A percentile compares a stretch with the other conserved stretches of the same genome.
These are phyloP conservation scores for Pedionomus torquatus DNA, from an alignment of 2,113 vertebrate genomes.

Conservation along the genomic window DNA sequence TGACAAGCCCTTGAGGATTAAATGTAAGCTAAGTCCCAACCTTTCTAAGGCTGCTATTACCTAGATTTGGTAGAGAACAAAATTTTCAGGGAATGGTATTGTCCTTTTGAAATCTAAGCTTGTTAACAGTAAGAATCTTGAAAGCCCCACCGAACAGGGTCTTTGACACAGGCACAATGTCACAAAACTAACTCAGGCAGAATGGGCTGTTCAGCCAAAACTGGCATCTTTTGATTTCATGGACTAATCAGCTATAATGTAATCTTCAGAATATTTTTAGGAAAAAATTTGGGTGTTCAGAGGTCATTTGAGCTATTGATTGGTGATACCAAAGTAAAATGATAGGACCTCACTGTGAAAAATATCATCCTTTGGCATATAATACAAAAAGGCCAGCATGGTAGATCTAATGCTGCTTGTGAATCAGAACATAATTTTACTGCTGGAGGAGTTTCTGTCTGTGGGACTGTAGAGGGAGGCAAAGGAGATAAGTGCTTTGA, in stretches of 20 bases:
- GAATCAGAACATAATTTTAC: not conserved
- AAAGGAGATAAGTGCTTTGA: not conserved
- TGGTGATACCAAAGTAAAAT: not conserved
- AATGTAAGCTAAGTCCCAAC: not conserved
- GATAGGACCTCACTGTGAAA: not conserved
- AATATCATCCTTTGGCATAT: not conserved
- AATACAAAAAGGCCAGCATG: not conserved
- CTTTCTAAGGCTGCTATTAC: not conserved
- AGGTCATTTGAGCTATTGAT: not conserved
- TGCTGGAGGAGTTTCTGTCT: not conserved
- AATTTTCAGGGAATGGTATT: not conserved
- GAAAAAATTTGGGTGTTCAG: not conserved
- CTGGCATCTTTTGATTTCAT: not conserved
- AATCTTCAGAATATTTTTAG: not conserved
- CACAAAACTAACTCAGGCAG: not conserved
- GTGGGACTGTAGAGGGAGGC: not conserved
- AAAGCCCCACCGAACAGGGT: not conserved
- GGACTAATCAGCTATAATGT: not conserved
- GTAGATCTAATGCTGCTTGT: not conserved
- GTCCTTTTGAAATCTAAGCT: not conserved
- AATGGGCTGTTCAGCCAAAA: not conserved
- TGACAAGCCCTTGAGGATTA: not conserved
- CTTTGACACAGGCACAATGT: not conserved
- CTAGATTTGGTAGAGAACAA: not conserved
- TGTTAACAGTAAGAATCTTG: not conserved